Base-by-base conservation (phyloP, 1,140 invertebrate species). In the Drosophila sp. region DNA sequence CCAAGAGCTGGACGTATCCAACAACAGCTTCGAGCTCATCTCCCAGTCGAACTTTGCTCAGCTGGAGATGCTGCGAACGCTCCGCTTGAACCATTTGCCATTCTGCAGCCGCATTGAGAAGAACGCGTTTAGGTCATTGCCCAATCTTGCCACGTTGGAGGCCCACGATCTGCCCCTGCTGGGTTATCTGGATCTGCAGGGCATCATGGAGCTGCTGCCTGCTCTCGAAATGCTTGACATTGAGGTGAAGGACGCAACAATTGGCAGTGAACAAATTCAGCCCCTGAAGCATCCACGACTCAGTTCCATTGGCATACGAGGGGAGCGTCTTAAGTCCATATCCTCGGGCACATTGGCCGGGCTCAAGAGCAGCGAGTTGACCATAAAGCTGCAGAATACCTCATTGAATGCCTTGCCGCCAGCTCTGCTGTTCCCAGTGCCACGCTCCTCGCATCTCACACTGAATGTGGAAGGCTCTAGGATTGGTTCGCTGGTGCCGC, bases 381-480 rank as follows among this genome's bases (percentile, higher is more conserved):
- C 93, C 1, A 94, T 98, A 9, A 93, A 94, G 50, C 90, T 98
- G 8, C 94, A 94, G 11, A 96, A 97, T 82, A 97, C 97, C 2
- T 97, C 96, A 1, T 89, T 98, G 1, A 94, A 94, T 27, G 92
- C 93, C 0, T 92, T 98, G 64, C 96, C 96, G 2, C 95, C 96
- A 4, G 95, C 96, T 0, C 86, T 98, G 16, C 94, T 98, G 53
- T 97, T 97, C 79, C 96, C 97, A 0, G 94, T 98, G n/a, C 97
- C 97, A 0, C 94, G 97, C 80, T 98, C 97, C 3, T 97, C 96
- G 0, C 94, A 94, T 59, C 94, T 98, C 13, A 94, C 93, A 6
- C 92, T 98, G 0, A 95, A 97, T 86, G 93, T 98, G 0, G 93
- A 94, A n/a, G 95, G 95, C 7, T 97, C 95, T 80, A 95, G 95